phyloP scores from a whole-genome alignment of 2,113 vertebrate genomes.

The Indicator maculatus region DNA sequence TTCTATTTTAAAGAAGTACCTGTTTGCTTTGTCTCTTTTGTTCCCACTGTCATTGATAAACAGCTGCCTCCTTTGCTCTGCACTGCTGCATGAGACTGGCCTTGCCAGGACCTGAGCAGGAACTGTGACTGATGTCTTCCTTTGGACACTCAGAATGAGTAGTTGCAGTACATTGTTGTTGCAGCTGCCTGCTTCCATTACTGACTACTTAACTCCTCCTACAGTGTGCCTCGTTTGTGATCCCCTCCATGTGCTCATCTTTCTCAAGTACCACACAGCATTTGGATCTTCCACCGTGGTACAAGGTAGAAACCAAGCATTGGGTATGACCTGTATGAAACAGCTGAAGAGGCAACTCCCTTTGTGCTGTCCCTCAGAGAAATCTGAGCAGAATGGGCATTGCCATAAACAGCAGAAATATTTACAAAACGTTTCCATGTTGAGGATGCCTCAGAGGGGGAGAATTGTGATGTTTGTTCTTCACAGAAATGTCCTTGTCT shows the following conservation, averaged over 20 bases:
- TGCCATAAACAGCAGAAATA: too few relatives aligned
- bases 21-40: constrained; percentile 26
- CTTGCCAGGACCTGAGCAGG: not conserved
- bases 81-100: not conserved
- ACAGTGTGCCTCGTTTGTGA: not conserved
- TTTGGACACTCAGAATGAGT: not conserved
- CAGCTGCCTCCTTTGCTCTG: constrained; percentile 9
- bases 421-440: too few relatives aligned
- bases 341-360: not conserved
- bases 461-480: not conserved
- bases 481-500: not conserved
- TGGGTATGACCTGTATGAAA: not conserved
- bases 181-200: not conserved
- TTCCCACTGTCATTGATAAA: constrained; percentile 48
- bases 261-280: not conserved
- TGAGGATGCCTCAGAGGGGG: not conserved
- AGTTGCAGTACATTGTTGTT: not conserved
- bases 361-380: not conserved
- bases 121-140: not conserved
- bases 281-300: not conserved
- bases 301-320: not conserved
- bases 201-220: not conserved
- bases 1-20: constrained; percentile 17
- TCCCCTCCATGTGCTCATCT: not conserved
- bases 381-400: not conserved